Conservation (phyloP, 1,140 invertebrate genomes). For the Triops longicaudatus region DNA sequence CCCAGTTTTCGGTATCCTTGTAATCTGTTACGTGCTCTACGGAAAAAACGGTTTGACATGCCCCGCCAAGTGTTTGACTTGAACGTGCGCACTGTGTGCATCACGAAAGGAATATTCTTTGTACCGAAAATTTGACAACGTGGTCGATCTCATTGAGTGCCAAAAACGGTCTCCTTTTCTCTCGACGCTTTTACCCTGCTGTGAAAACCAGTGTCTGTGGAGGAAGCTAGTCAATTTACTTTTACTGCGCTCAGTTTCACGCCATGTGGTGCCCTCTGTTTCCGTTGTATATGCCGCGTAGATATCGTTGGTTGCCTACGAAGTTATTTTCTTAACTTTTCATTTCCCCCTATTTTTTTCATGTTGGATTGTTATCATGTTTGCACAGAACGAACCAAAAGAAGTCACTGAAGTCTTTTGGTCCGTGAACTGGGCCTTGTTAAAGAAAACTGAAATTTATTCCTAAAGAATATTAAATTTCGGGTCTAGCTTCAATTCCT, state of each 20-base stretch:
- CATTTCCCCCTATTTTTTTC: neutral
- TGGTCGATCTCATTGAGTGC: constrained; percentile 1
- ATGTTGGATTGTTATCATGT: constrained; percentile 4
- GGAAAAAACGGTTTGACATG: neutral
- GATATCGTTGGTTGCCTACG: neutral
- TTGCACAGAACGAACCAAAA: neutral
- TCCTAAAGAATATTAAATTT: neutral
- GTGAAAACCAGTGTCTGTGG: neutral
- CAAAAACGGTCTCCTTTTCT: neutral
- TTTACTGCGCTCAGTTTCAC: constrained; percentile 7
- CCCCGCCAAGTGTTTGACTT: neutral
- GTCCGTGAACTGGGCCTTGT: constrained; percentile 4
- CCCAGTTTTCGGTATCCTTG: neutral
- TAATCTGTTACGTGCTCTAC: neutral
- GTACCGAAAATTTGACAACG: neutral
- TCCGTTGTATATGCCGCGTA: neutral
- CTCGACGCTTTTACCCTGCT: neutral
- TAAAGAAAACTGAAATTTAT: neutral
- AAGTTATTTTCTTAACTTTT: neutral
- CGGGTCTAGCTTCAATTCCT: neutral
- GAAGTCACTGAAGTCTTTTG: neutral
- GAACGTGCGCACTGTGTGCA: neutral
- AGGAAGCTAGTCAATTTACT: neutral
- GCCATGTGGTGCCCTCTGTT: neutral
- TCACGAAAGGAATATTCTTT: neutral